Conservation (phyloP, 2,113 vertebrate species). For the human region GRCh38 chr14:31307001-31307500, state of each 20-base stretch:
- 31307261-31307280: background rate
- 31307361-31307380: background rate
- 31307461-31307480: background rate
- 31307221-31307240: conserved; percentile 3
- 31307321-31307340: background rate
- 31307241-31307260: background rate
- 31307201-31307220: background rate
- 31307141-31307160: background rate
- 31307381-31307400: background rate
- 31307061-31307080: background rate
- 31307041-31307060: background rate
- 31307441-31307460: background rate
- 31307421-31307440: background rate
- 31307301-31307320: background rate
- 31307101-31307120: background rate
- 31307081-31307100: background rate
- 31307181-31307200: background rate
- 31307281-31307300: background rate
- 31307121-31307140: background rate
- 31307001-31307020: background rate
- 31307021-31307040: conserved; percentile 39
- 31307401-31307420: background rate
- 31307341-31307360: background rate
- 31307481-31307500: background rate
- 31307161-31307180: conserved; percentile 8